phyloP scores from a whole-genome alignment of 2,888 invertebrate species.

The Oligia strigilis region DNA sequence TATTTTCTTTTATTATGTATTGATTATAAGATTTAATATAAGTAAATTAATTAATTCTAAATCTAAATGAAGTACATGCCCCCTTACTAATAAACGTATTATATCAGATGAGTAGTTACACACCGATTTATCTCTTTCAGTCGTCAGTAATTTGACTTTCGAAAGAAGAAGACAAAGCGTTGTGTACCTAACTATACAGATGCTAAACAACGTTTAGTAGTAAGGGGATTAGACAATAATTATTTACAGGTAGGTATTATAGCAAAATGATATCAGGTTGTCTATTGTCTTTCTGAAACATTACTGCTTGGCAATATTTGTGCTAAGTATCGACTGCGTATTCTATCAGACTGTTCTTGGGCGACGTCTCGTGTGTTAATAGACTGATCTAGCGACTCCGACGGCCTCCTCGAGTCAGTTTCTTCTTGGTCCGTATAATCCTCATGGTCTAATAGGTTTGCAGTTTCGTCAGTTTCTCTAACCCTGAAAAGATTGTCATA shows the following conservation, averaged over 20 bases:
- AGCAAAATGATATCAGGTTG: conserved; percentile 44
- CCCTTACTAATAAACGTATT: too few species aligned
- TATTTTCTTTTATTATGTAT: conserved; percentile 44
- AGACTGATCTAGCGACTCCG: conserved; percentile 68
- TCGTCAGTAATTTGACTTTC: too few species aligned
- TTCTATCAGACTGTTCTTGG: conserved; percentile 84
- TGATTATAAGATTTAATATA: conserved; percentile 38
- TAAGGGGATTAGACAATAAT: conserved; percentile 12
- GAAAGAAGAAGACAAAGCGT: too few species aligned
- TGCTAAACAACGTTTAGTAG: too few species aligned
- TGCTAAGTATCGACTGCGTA: conserved; percentile 87
- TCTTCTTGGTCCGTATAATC: conserved; percentile 83
- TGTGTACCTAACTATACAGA: too few species aligned
- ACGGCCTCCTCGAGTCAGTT: conserved; percentile 72
- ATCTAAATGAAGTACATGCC: conserved; percentile 22
- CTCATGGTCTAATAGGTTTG: conserved; percentile 82
- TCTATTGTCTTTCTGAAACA: conserved; percentile 79
- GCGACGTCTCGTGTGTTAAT: conserved; percentile 73
- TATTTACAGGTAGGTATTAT: conserved; percentile 55
- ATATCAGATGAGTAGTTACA: too few species aligned
- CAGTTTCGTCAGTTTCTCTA: conserved; percentile 79
- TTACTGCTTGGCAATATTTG: conserved; percentile 86
- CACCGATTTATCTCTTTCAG: too few species aligned
- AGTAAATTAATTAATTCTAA: conserved; percentile 19
- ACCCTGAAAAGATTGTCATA: conserved; percentile 66